phyloP scores from a whole-genome alignment of 2,888 invertebrate species.

The Barypeithes pellucidus region DNA sequence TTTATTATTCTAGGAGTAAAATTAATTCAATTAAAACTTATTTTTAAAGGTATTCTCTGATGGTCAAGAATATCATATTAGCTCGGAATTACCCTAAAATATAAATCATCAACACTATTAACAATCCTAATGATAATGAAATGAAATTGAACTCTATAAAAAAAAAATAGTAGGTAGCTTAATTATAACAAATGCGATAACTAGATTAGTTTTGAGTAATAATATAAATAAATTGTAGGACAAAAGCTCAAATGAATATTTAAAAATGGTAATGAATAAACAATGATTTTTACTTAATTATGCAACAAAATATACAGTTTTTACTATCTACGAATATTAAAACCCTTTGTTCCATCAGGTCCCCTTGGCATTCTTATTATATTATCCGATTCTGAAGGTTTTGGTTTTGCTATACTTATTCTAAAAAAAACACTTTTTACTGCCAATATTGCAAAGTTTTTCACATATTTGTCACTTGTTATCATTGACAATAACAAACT shows the following conservation, averaged over 20 bases:
- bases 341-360: constrained; percentile 85
- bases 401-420: constrained; percentile 66
- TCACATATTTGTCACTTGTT: too few species aligned
- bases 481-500: too few species aligned
- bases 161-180: constrained; percentile 16
- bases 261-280: constrained; percentile 32
- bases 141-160: constrained; percentile 19
- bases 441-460: too few species aligned
- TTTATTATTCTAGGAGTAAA: too few species aligned
- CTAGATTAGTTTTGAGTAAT: constrained; percentile 26
- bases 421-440: constrained; percentile 57
- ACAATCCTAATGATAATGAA: constrained; percentile 14
- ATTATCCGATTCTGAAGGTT: constrained; percentile 58
- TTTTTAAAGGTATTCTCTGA: too few species aligned
- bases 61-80: too few species aligned
- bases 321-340: constrained; percentile 80
- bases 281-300: constrained; percentile 45
- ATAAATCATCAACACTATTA: constrained; percentile 32
- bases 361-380: constrained; percentile 84
- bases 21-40: too few species aligned
- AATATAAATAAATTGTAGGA: constrained; percentile 24
- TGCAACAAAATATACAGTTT: constrained; percentile 50
- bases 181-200: constrained; percentile 27
- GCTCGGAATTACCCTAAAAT: too few species aligned
- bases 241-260: constrained; percentile 38